These are phyloP conservation scores for Diachrysia chrysitis DNA, from an alignment of 2,888 invertebrate species.

Conservation along the genomic window DNA sequence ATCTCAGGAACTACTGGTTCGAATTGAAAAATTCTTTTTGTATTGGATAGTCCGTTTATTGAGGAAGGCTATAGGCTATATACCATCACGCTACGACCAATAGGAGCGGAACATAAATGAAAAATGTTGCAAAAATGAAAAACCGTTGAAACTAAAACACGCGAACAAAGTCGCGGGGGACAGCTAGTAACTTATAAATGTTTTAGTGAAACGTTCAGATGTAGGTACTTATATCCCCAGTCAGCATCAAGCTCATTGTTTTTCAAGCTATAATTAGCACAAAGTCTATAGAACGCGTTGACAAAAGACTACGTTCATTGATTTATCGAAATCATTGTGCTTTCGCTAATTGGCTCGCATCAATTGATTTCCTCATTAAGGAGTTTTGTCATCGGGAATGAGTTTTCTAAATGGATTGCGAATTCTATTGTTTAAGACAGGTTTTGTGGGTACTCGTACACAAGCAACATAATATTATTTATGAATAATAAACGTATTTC, in stretches of 20 bases:
- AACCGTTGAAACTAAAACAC: too few relatives aligned
- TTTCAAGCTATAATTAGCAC: not conserved
- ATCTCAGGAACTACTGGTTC: too few relatives aligned
- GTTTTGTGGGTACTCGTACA: not conserved
- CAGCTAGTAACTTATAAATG: not conserved
- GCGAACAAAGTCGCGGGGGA: too few relatives aligned
- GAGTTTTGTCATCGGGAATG: not conserved
- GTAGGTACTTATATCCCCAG: not conserved
- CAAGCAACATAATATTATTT: not conserved
- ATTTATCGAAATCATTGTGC: not conserved
- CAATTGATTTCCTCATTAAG: slow-evolving; percentile 1
- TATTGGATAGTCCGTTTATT: too few relatives aligned
- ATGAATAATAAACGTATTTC: too few relatives aligned
- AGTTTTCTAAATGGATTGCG: not conserved
- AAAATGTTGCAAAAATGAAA: too few relatives aligned
- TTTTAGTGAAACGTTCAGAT: too few relatives aligned
- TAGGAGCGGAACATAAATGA: too few relatives aligned
- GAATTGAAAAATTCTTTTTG: too few relatives aligned
- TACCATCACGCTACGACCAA: too few relatives aligned
- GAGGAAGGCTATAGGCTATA: too few relatives aligned
- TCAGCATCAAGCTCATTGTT: not conserved
- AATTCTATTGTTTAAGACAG: not conserved
- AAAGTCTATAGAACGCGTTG: not conserved
- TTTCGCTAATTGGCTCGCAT: not conserved
- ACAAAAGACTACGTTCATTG: not conserved